A percentile compares a stretch with the other conserved stretches of the same genome.
Conservation (phyloP, 2,888 invertebrate genomes). For the Cheiracanthium punctorium region DNA sequence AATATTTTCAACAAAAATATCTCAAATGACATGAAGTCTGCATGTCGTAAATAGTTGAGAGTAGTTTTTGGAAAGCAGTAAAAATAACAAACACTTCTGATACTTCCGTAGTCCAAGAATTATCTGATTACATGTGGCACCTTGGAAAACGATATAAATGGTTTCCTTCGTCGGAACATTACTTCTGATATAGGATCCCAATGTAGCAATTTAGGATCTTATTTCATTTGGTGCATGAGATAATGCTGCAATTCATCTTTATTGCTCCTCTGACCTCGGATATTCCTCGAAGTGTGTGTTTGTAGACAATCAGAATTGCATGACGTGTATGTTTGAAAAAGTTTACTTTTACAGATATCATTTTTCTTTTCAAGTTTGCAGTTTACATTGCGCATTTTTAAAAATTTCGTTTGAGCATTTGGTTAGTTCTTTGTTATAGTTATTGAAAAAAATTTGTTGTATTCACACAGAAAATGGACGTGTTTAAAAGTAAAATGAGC, state of each 20-base stretch:
- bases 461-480: no score
- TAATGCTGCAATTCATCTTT: not conserved
- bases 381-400: no score
- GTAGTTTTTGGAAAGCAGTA: not conserved
- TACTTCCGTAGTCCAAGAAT: not conserved
- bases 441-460: no score
- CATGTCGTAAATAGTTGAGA: no score
- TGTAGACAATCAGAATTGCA: not conserved
- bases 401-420: no score
- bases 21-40: no score
- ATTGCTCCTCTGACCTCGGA: not conserved
- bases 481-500: no score
- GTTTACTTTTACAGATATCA: no score
- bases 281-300: not conserved
- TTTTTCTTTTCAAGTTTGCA: no score
- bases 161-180: not conserved
- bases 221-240: conserved; percentile 3
- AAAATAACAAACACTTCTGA: not conserved
- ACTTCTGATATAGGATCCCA: not conserved
- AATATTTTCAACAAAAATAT: no score
- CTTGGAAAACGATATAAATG: conserved; percentile 6
- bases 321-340: no score
- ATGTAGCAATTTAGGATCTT: conserved; percentile 6
- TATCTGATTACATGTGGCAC: conserved; percentile 3
- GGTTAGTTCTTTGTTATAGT: no score